phyloP scores from a whole-genome alignment of 2,797 vertebrate genomes.

The Muraenolepis orangiensis region DNA sequence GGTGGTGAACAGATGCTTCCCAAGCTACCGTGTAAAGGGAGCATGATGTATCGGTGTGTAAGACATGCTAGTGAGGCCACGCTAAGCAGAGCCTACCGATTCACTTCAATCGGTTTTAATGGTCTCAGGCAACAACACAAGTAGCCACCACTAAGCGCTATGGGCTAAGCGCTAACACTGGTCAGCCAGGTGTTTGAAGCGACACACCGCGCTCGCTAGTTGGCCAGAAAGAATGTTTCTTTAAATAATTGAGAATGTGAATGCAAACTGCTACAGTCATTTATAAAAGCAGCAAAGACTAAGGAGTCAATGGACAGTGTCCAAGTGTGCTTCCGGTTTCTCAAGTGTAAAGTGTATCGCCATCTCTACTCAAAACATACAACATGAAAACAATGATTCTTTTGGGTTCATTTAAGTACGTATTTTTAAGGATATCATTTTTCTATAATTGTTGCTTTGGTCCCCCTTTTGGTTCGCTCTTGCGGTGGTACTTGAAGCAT shows the following conservation, averaged over 20 bases:
- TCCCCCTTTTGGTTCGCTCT: no score
- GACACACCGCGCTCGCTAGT: background rate
- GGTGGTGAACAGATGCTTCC: conserved; percentile 25
- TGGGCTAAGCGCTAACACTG: background rate
- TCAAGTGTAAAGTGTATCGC: background rate
- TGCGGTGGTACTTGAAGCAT: no score
- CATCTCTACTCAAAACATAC: background rate
- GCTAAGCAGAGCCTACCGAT: conserved; percentile 19
- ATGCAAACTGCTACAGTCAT: background rate
- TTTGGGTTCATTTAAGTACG: no score
- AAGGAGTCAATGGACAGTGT: background rate
- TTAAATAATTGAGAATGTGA: background rate
- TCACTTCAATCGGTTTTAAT: background rate
- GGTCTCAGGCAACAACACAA: background rate
- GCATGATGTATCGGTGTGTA: conserved; percentile 42
- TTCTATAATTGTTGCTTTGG: no score
- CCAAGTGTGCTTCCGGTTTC: background rate
- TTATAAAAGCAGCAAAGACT: background rate
- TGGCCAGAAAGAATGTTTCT: background rate
- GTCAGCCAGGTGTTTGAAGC: background rate
- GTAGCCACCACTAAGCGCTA: background rate
- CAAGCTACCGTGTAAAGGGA: conserved; percentile 31
- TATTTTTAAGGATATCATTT: no score
- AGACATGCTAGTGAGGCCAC: conserved; percentile 35
- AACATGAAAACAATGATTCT: background rate